These are phyloP conservation scores for Drosophila parabipectinata DNA, from an alignment of 1,140 invertebrate species.

Conservation along the genomic window DNA sequence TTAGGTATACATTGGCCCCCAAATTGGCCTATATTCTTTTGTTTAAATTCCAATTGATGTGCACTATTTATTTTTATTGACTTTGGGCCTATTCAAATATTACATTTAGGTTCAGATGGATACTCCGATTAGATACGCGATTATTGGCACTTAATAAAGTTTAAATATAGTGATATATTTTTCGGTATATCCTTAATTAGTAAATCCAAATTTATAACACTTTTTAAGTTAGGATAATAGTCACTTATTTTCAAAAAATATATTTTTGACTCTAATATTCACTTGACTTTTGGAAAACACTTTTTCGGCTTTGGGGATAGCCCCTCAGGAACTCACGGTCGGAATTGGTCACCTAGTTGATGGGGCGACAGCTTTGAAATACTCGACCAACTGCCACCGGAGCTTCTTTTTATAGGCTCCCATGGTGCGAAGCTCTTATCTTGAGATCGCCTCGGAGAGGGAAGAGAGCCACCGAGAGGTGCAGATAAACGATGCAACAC, in stretches of 20 bases:
- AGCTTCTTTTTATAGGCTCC: not conserved
- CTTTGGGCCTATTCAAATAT: not conserved
- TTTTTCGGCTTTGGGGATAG: not conserved
- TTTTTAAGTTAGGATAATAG: not conserved
- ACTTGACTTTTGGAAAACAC: not conserved
- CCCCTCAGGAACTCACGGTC: not conserved
- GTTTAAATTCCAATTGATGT: conserved; percentile 5
- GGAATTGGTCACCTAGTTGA: not conserved
- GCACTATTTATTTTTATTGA: not conserved
- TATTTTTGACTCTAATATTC: no score
- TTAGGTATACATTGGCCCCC: not conserved
- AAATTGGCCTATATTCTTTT: not conserved
- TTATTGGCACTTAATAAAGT: not conserved
- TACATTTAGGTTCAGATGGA: not conserved
- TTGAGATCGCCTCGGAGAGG: conserved; percentile 18
- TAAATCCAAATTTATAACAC: not conserved
- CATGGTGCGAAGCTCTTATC: not conserved
- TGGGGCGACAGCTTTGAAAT: not conserved
- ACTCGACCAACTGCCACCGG: not conserved
- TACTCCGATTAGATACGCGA: not conserved
- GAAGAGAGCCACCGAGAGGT: not conserved
- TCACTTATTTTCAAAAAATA: not conserved
- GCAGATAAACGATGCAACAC: conserved; percentile 24
- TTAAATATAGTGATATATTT: not conserved
- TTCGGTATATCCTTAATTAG: no score